Conservation (phyloP, 2,888 invertebrate species). For the Eustalomyia histrio region DNA sequence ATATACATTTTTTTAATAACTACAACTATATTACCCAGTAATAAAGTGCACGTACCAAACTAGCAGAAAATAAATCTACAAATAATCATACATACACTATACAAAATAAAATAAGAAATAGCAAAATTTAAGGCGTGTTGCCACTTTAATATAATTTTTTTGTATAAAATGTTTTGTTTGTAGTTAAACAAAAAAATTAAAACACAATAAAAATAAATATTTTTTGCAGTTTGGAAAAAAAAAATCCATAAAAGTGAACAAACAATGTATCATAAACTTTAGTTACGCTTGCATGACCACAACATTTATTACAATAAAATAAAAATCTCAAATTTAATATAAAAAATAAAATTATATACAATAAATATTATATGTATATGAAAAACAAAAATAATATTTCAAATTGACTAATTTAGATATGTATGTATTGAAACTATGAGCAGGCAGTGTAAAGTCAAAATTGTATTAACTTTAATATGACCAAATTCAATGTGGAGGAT, state of each 20-base stretch:
- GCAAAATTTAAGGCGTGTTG: conserved; percentile 59
- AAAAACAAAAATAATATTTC: conserved; percentile 34
- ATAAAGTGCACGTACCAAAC: conserved; percentile 55
- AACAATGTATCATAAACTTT: conserved; percentile 54
- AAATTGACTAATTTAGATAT: conserved; percentile 64
- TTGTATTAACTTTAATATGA: conserved; percentile 12
- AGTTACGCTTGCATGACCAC: conserved; percentile 57
- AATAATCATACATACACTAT: conserved; percentile 38
- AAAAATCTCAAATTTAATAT: conserved; percentile 46
- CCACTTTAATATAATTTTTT: conserved; percentile 48
- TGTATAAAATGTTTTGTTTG: conserved; percentile 22
- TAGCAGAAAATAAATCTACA: conserved; percentile 7
- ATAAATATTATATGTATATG: conserved; percentile 47
- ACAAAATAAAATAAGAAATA: conserved; percentile 31
- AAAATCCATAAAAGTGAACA: conserved; percentile 33
- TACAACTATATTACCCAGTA: conserved; percentile 22
- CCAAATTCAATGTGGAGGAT: conserved; percentile 42
- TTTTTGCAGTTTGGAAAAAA: neutral
- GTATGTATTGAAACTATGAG: conserved; percentile 29
- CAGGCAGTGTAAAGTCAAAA: conserved; percentile 13
- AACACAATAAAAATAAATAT: conserved; percentile 20
- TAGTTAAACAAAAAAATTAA: conserved; percentile 1
- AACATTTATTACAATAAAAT: conserved; percentile 47
- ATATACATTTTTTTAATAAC: conserved; percentile 28
- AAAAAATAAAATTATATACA: conserved; percentile 42